Evolutionary conservation across 2,113 vertebrate species (phyloP).

Genomic region (Xenus cinereus): DNA sequence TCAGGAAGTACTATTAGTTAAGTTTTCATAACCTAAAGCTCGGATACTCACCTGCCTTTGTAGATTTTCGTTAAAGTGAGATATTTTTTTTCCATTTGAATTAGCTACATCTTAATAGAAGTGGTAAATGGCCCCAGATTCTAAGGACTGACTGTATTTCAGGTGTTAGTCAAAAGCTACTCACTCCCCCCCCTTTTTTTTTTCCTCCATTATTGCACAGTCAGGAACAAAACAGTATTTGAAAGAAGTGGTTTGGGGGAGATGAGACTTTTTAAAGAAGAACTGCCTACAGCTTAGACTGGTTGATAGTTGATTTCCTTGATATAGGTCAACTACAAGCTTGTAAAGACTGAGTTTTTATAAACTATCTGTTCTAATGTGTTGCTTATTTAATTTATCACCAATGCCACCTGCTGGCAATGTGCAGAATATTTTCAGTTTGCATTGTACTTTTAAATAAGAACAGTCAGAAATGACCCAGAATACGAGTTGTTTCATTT

Average conservation of each 20-base stretch:
- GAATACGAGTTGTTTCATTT: background rate
- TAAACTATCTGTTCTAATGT: rapidly evolving
- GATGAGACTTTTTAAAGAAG: rapidly evolving
- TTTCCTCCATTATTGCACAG: background rate
- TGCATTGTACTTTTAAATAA: background rate
- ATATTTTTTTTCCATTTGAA: background rate
- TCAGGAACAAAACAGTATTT: background rate
- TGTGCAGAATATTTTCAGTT: background rate
- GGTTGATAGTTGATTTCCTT: background rate
- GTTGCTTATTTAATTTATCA: background rate
- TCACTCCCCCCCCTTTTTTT: too few relatives aligned
- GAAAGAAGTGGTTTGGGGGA: background rate
- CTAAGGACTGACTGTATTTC: background rate
- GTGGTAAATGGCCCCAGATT: background rate
- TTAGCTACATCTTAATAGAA: background rate
- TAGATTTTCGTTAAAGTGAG: background rate
- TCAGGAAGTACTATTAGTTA: background rate
- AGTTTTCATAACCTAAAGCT: background rate
- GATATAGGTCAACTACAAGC: background rate
- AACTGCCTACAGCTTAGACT: background rate
- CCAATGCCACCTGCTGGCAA: slow-evolving; percentile 62
- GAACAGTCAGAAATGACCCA: background rate
- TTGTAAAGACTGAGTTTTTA: background rate
- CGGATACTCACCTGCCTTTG: background rate
- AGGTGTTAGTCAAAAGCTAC: background rate